Conservation (phyloP, 2,113 vertebrate genomes). For the Melanotaenia duboulayi region DNA sequence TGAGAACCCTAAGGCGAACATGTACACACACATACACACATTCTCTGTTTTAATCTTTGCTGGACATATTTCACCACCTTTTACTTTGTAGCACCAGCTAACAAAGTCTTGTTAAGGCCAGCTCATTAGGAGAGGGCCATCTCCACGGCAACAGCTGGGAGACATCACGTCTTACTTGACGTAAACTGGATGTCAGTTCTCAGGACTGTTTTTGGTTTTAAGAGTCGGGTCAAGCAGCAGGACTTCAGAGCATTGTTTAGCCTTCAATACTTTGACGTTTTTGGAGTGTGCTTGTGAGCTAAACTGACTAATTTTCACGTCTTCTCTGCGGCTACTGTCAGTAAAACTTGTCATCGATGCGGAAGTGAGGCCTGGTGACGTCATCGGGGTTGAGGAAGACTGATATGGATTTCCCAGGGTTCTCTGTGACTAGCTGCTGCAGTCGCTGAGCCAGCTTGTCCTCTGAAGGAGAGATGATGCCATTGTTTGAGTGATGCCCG, state of each 20-base stretch:
- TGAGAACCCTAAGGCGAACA: constrained; percentile 35
- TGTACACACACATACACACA: constrained; percentile 6
- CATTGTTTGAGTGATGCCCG: constrained; percentile 64
- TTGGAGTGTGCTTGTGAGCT: background rate
- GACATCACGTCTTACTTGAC: constrained; percentile 49
- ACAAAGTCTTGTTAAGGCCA: constrained; percentile 68
- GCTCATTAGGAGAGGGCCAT: constrained; percentile 56
- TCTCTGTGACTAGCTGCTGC: constrained; percentile 87
- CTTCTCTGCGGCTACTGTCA: constrained; percentile 51
- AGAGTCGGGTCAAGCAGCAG: constrained; percentile 57
- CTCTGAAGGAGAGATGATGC: constrained; percentile 78
- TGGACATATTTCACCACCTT: constrained; percentile 29
- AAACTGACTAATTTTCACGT: background rate
- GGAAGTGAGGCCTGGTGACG: constrained; percentile 84
- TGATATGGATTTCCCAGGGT: constrained; percentile 86
- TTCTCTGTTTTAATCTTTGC: constrained; percentile 6
- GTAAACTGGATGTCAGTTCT: constrained; percentile 2
- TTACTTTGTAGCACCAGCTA: constrained; percentile 56
- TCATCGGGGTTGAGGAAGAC: constrained; percentile 88
- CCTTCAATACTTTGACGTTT: background rate
- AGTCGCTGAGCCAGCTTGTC: constrained; percentile 83
- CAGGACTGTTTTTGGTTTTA: constrained; percentile 55
- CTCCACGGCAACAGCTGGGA: constrained; percentile 60
- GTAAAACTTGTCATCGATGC: constrained; percentile 87
- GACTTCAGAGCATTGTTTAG: constrained; percentile 18